Evolutionary conservation across 2,888 invertebrate species (phyloP).

Genomic region (Dasysyrphus tricinctus): DNA sequence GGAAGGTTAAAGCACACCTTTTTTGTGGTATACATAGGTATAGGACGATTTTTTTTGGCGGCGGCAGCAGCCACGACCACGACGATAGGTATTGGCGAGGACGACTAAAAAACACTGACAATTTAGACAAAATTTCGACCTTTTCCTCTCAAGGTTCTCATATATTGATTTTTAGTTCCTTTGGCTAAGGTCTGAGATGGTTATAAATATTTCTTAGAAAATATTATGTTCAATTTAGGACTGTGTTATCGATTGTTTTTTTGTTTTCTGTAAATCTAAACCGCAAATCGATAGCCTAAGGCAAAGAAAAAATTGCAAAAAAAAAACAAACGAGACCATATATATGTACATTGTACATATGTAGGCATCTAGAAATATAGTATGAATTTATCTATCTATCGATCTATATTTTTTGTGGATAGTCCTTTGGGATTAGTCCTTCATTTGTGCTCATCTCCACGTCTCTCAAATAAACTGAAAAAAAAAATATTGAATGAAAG

Average conservation of each 20-base stretch:
- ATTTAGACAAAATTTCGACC: constrained; percentile 64
- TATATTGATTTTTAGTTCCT: constrained; percentile 63
- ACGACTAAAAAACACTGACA: constrained; percentile 46
- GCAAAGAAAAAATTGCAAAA: constrained; percentile 10
- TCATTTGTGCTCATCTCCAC: constrained; percentile 69
- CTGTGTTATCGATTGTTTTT: constrained; percentile 54
- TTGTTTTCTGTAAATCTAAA: constrained; percentile 12
- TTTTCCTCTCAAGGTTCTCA: constrained; percentile 65
- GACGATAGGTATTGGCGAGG: constrained; percentile 33
- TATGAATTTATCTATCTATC: constrained; percentile 10
- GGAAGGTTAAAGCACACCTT: constrained; percentile 72
- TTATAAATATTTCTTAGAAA: constrained; percentile 61
- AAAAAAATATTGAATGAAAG: constrained; percentile 53
- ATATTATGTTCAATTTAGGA: constrained; percentile 42
- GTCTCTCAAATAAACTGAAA: constrained; percentile 17
- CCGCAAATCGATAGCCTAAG: constrained; percentile 63
- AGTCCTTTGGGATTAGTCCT: constrained; percentile 73
- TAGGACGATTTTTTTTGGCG: constrained; percentile 19
- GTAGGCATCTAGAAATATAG: not conserved
- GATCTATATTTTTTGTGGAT: constrained; percentile 45
- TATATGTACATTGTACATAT: too few species aligned
- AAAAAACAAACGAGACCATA: constrained; percentile 12
- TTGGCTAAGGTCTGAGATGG: constrained; percentile 50
- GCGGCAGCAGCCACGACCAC: constrained; percentile 26
- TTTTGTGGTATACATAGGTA: constrained; percentile 47